Conservation (phyloP, 2,888 invertebrate species). For the Lasioglossum calceatum region DNA sequence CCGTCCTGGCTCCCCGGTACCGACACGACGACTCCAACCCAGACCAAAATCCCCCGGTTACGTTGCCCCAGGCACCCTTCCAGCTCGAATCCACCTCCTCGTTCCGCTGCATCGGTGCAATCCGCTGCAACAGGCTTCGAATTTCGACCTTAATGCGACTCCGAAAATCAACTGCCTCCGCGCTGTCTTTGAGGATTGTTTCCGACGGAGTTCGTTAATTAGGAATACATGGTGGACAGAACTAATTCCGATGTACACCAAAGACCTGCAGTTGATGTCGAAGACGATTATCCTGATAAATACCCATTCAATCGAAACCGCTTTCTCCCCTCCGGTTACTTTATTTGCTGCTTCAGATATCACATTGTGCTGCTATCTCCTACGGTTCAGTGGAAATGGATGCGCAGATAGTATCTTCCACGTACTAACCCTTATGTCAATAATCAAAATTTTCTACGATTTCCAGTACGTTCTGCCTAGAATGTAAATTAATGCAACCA, state of each 20-base stretch:
- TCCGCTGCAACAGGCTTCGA: slow-evolving; percentile 34
- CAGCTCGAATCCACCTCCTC: slow-evolving; percentile 23
- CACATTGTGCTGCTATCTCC: no score
- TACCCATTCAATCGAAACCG: no score
- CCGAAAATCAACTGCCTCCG: neutral
- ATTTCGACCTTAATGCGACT: slow-evolving; percentile 34
- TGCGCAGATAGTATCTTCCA: no score
- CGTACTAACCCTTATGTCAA: no score
- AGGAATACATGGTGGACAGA: neutral
- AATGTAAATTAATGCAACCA: no score
- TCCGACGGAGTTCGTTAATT: neutral
- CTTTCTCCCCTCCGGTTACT: no score
- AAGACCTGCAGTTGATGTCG: neutral
- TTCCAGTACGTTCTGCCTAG: no score
- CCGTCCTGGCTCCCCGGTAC: slow-evolving; percentile 38
- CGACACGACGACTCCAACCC: slow-evolving; percentile 14
- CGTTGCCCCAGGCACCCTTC: slow-evolving; percentile 64
- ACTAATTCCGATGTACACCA: neutral
- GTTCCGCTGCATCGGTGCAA: slow-evolving; percentile 43
- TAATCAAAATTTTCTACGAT: no score
- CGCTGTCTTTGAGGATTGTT: slow-evolving; percentile 37
- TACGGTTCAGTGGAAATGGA: no score
- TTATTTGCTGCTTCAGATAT: no score
- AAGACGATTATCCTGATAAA: no score
- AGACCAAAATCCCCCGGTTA: neutral